Base-by-base conservation (phyloP, 35 echinoderm and acorn worm species). In the Acanthaster planci region DNA sequence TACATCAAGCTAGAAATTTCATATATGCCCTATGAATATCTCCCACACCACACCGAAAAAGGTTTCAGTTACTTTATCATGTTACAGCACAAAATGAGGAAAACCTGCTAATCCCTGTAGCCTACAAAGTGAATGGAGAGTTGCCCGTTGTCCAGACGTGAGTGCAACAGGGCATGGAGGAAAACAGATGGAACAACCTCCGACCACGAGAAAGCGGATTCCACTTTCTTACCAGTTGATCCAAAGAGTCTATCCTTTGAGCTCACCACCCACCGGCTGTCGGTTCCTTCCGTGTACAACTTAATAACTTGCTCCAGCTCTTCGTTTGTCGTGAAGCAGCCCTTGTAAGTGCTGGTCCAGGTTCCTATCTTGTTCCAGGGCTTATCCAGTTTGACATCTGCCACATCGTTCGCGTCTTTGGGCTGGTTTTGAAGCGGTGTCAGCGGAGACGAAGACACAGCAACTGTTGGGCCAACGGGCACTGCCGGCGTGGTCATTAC, bases 171-270 rank as follows among this genome's bases (percentile, higher is more conserved):
- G n/a, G n/a, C n/a, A n/a, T n/a, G n/a, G 42, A 12, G 42, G 42
- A 6, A 12, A 47, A 47, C 42, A 4, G 42, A 47, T 47, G 42
- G 4, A 6, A 6, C 12, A 47, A 47, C 12, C 12, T 47, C 12
- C 12, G 42, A 6, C 4, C 12, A 6, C 12, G 12, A 47, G 42
- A 47, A 47, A 47, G 4, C 42, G 12, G 4, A 6, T 47, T 4
- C 26, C 22, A 31, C 64, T 29, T 72, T 8, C 64, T 72, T 26
- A 72, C 64, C 64, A 72, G 64, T 72, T 72, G 64, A 72, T 31
- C 64, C 34, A 26, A 72, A 72, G 7, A 72, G n/a, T 72, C 30
- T 72, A 29, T 72, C 64, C 30, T 72, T 72, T 29, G 64, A 19
- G 8, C 26, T 31, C 64, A 72, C 64, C 30, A 29, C 23, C 64